These are phyloP conservation scores for Mechanitis mazaeus DNA, from an alignment of 2,888 invertebrate species.

Conservation along the genomic window DNA sequence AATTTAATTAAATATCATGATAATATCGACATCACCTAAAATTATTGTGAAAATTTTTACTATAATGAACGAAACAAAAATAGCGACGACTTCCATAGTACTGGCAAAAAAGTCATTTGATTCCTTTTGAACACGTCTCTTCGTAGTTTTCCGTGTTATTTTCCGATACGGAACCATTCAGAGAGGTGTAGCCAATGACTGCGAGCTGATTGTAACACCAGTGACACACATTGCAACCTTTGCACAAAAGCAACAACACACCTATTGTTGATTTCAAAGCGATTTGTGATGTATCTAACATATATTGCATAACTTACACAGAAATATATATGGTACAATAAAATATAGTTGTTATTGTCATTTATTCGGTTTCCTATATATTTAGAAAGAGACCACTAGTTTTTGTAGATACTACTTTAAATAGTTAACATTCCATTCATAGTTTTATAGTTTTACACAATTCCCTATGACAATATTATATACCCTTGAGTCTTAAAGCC, in stretches of 20 bases:
- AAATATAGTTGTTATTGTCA: not conserved
- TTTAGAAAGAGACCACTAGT: too few relatives aligned
- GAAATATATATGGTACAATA: not conserved
- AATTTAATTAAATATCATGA: too few relatives aligned
- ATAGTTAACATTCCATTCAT: too few relatives aligned
- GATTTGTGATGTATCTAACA: slow-evolving; percentile 2
- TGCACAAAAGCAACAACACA: slow-evolving; percentile 4
- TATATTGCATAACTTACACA: not conserved
- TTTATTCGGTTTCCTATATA: too few relatives aligned
- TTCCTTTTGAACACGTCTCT: too few relatives aligned
- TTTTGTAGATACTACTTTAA: too few relatives aligned
- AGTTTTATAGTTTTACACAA: slow-evolving; percentile 16
- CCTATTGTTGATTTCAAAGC: slow-evolving; percentile 5
- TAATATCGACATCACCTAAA: too few relatives aligned
- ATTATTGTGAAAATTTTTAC: too few relatives aligned
- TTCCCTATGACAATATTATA: slow-evolving; percentile 22
- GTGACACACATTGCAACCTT: slow-evolving; percentile 2
- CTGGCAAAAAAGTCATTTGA: too few relatives aligned
- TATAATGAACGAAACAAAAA: too few relatives aligned
- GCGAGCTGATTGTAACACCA: not conserved
- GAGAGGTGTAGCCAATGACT: not conserved
- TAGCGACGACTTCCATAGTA: too few relatives aligned
- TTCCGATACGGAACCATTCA: not conserved
- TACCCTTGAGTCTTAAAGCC: slow-evolving; percentile 19
- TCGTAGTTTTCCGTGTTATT: not conserved